A percentile compares a stretch with the other conserved stretches of the same genome.
Conservation (phyloP, 2,113 vertebrate genomes). For the Oostethus manadensis region DNA sequence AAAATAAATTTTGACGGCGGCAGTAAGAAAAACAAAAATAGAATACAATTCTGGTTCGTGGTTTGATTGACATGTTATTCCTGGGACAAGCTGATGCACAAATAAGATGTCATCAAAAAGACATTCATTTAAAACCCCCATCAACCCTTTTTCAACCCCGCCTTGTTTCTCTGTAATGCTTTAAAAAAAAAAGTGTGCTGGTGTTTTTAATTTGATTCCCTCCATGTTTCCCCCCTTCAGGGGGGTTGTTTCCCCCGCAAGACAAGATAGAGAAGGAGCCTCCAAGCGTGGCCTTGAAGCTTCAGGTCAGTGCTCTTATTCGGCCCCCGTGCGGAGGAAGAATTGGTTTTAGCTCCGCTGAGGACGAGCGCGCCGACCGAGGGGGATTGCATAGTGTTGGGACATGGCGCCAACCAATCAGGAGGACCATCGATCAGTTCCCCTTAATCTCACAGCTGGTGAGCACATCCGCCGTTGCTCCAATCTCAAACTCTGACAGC, state of each 20-base stretch:
- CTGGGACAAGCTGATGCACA: conserved; percentile 20
- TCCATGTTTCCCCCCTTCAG: conserved; percentile 4
- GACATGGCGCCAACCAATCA: conserved; percentile 56
- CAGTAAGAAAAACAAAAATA: too few relatives aligned
- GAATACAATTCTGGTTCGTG: conserved; percentile 4
- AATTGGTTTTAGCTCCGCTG: conserved; percentile 59
- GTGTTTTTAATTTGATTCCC: conserved; percentile 15
- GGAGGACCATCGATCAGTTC: conserved; percentile 64
- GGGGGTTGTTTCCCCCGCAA: conserved; percentile 10
- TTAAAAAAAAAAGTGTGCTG: not conserved
- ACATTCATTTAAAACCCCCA: conserved; percentile 12
- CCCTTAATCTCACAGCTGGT: conserved; percentile 66
- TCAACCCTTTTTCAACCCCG: not conserved
- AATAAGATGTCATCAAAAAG: conserved; percentile 8
- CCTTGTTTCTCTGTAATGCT: not conserved
- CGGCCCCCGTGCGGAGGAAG: conserved; percentile 50
- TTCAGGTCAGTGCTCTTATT: conserved; percentile 64
- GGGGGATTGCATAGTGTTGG: conserved; percentile 56
- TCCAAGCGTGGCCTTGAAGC: conserved; percentile 43
- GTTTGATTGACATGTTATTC: conserved; percentile 40
- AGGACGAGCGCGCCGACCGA: conserved; percentile 45
- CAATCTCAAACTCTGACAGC: conserved; percentile 58
- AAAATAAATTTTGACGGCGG: too few relatives aligned
- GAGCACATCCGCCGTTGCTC: conserved; percentile 55
- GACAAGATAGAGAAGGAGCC: conserved; percentile 35